Percentiles rank a stretch among this genome's conserved stretches.
phyloP scores from a whole-genome alignment of 2,113 vertebrate genomes.

The Laticauda laticaudata region DNA sequence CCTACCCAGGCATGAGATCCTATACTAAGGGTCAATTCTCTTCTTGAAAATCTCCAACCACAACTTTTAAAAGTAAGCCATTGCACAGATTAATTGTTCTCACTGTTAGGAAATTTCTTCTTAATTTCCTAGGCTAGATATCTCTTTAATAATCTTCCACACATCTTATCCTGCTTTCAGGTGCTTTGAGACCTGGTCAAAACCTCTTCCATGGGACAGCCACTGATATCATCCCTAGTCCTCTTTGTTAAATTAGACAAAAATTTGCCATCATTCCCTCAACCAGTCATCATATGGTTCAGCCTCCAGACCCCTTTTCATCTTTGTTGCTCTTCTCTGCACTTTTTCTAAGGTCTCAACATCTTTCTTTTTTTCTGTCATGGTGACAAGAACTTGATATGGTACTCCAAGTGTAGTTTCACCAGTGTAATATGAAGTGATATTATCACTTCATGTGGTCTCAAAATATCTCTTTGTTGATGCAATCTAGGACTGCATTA shows the following conservation, averaged over 20 bases:
- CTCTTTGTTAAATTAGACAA: background rate
- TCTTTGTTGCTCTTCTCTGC: background rate
- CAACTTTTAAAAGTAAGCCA: background rate
- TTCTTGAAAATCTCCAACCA: background rate
- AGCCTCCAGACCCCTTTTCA: background rate
- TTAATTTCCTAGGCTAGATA: background rate
- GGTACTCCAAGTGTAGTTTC: background rate
- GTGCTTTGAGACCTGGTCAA: background rate
- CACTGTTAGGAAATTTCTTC: background rate
- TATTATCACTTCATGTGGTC: background rate
- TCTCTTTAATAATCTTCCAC: background rate
- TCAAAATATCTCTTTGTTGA: background rate
- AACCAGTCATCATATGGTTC: background rate
- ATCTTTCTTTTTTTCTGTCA: background rate
- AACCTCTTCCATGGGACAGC: background rate
- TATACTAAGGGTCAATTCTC: background rate
- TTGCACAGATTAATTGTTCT: background rate
- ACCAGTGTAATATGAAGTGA: background rate
- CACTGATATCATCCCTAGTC: background rate
- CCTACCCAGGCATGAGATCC: background rate
- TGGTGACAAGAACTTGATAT: background rate
- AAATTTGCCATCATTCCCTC: background rate
- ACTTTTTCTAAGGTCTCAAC: background rate
- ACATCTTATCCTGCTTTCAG: background rate
- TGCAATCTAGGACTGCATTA: background rate